A percentile compares a stretch with the other conserved stretches of the same genome.
These are phyloP conservation scores for Tupiocoris notatus DNA, from an alignment of 2,888 invertebrate genomes.

Conservation along the genomic window DNA sequence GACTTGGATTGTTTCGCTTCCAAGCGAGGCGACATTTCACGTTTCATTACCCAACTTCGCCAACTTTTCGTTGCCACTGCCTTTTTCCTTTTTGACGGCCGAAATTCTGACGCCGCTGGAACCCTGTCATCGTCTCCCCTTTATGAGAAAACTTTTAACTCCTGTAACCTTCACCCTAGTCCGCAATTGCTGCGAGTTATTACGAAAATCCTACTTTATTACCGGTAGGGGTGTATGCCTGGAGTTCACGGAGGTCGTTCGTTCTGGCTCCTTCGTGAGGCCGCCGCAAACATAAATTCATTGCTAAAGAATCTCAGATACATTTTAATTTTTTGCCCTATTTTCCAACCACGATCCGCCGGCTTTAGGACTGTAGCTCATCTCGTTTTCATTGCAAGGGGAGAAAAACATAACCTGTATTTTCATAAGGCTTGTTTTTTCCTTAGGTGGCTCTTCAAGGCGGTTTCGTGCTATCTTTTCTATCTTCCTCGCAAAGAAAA, in stretches of 20 bases:
- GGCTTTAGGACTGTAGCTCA: not conserved
- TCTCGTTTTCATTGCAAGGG: slow-evolving; percentile 24
- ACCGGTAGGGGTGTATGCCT: slow-evolving; percentile 15
- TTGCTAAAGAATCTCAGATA: slow-evolving; percentile 20
- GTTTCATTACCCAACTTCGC: not conserved
- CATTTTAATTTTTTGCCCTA: slow-evolving; percentile 25
- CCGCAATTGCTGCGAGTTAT: slow-evolving; percentile 9
- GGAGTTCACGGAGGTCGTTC: not conserved
- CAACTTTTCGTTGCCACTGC: not conserved
- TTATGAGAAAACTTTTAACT: slow-evolving; percentile 38
- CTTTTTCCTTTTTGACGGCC: not conserved
- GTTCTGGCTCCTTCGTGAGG: not conserved
- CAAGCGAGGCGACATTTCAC: not conserved
- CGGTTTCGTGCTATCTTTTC: not conserved
- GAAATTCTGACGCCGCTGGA: not conserved
- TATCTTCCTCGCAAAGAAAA: not conserved
- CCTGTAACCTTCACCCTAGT: slow-evolving; percentile 22
- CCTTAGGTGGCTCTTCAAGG: not conserved
- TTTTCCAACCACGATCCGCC: not conserved
- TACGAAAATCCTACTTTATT: slow-evolving; percentile 39
- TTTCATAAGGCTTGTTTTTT: slow-evolving; percentile 22
- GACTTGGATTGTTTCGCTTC: too few relatives aligned
- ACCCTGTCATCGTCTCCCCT: slow-evolving; percentile 1
- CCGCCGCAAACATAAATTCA: slow-evolving; percentile 26
- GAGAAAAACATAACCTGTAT: slow-evolving; percentile 14